Conservation (phyloP, 2,797 vertebrate species). For the Lagodon rhomboides region DNA sequence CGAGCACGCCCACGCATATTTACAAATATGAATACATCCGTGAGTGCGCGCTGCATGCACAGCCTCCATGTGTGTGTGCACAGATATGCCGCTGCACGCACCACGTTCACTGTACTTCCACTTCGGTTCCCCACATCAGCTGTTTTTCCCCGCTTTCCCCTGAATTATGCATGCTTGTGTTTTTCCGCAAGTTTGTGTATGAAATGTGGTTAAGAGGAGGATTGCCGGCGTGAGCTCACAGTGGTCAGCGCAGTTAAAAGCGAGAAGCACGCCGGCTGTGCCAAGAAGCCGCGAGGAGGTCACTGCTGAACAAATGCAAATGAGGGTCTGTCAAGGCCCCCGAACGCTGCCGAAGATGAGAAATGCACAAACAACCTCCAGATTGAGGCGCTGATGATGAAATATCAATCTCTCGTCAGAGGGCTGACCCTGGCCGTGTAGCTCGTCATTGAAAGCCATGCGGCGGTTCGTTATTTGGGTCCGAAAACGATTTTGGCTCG, state of each 20-base stretch:
- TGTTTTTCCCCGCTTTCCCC: constrained; percentile 55
- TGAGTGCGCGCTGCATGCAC: background rate
- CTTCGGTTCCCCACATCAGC: constrained; percentile 73
- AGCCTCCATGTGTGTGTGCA: constrained; percentile 9
- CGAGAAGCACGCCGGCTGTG: constrained; percentile 30
- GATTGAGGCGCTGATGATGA: constrained; percentile 61
- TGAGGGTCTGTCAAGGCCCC: constrained; percentile 27
- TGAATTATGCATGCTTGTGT: constrained; percentile 76
- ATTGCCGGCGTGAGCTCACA: constrained; percentile 35
- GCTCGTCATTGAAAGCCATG: constrained; percentile 61
- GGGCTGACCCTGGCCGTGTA: constrained; percentile 54
- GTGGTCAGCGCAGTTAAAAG: constrained; percentile 48
- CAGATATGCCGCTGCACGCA: constrained; percentile 11
- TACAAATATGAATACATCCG: constrained; percentile 34
- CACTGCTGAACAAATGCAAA: constrained; percentile 61
- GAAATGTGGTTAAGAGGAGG: constrained; percentile 35
- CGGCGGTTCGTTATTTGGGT: constrained; percentile 64
- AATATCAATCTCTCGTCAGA: constrained; percentile 67
- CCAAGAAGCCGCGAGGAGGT: constrained; percentile 50
- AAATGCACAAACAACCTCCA: constrained; percentile 59
- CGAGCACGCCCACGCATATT: constrained; percentile 55
- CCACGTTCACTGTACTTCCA: constrained; percentile 42
- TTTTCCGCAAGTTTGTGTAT: constrained; percentile 59
- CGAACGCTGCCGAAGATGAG: constrained; percentile 51
- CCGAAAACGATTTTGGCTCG: constrained; percentile 73